These are phyloP conservation scores for Trichonephila clavipes DNA, from an alignment of 1,140 invertebrate species.

Conservation along the genomic window DNA sequence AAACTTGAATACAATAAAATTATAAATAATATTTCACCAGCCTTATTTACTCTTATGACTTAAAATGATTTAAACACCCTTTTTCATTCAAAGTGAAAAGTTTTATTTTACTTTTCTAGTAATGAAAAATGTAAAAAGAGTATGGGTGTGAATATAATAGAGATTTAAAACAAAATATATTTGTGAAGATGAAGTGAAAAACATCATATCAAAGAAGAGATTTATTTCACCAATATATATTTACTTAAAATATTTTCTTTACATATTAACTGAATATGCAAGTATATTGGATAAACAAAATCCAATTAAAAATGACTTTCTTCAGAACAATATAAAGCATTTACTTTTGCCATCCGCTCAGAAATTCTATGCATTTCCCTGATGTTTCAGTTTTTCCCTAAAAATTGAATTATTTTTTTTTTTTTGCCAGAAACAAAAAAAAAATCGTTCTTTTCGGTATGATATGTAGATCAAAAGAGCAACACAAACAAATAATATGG, in stretches of 20 bases:
- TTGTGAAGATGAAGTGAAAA: no score
- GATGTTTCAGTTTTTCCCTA: conserved; percentile 16
- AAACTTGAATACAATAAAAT: no score
- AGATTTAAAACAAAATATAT: no score
- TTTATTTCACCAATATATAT: neutral
- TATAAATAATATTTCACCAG: no score
- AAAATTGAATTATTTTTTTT: conserved; percentile 37
- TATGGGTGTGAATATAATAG: no score
- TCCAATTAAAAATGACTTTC: neutral
- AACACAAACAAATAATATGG: conserved; percentile 50
- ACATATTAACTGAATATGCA: neutral
- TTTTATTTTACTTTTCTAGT: no score
- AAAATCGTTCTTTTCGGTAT: neutral
- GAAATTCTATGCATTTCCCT: conserved; percentile 15
- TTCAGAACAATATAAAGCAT: neutral
- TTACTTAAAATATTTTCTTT: neutral
- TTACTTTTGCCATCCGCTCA: neutral
- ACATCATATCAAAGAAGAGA: no score
- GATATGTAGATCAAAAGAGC: conserved; percentile 46
- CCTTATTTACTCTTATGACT: no score
- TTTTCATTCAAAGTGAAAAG: no score
- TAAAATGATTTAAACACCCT: no score
- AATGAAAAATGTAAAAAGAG: no score
- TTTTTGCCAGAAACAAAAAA: neutral
- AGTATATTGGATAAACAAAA: neutral